These are phyloP conservation scores for Lontra canadensis DNA, from an alignment of 2,113 vertebrate species.

Conservation along the genomic window DNA sequence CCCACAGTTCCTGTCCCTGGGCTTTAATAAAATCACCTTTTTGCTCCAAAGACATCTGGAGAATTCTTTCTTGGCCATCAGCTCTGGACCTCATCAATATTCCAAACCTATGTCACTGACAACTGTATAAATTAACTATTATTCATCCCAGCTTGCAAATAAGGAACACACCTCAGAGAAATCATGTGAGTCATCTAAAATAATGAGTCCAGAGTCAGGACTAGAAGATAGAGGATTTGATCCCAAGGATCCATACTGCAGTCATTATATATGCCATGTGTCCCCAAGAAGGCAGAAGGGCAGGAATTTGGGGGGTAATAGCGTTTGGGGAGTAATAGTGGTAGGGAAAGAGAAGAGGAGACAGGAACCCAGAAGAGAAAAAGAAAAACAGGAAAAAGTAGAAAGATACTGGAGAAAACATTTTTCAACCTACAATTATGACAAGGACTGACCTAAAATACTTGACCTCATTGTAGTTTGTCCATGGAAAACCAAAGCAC, in stretches of 20 bases:
- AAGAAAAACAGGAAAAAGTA: not conserved
- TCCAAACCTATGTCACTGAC: not conserved
- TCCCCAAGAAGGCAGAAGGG: not conserved
- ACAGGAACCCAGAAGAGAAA: not conserved
- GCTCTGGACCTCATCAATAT: not conserved
- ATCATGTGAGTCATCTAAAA: not conserved
- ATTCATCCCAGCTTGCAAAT: not conserved
- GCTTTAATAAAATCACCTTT: not conserved
- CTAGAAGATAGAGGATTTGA: not conserved
- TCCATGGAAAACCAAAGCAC: not conserved
- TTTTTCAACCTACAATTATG: not conserved
- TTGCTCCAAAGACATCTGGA: not conserved
- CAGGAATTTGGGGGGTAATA: not conserved
- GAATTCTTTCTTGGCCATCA: not conserved
- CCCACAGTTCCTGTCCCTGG: not conserved
- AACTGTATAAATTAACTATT: not conserved
- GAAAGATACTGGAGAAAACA: not conserved
- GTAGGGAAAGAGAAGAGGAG: not conserved
- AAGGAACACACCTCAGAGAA: not conserved
- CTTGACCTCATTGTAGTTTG: not conserved
- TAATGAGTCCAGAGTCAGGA: not conserved
- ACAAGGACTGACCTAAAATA: not conserved
- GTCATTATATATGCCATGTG: not conserved
- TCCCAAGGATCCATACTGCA: not conserved
- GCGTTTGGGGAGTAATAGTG: not conserved